A percentile compares a stretch with the other conserved stretches of the same genome.
Evolutionary conservation across 1,140 invertebrate species (phyloP).

Genomic region (Papilio machaon): DNA sequence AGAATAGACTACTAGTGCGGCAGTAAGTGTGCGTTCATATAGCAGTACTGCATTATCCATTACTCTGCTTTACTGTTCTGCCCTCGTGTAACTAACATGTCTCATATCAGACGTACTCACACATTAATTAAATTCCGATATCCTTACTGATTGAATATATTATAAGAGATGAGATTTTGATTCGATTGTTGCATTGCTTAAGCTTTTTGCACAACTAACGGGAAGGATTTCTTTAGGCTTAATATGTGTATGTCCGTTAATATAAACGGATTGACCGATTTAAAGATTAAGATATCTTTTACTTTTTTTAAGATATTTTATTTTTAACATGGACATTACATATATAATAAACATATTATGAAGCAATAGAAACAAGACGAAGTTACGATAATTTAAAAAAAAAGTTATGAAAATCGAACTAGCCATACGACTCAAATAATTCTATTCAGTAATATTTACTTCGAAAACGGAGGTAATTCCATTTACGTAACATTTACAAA

Average conservation of each 20-base stretch:
- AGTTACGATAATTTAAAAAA: too few species aligned
- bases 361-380: too few species aligned
- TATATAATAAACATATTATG: too few species aligned
- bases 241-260: too few species aligned
- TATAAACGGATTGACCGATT: too few species aligned
- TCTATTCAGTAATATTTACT: not conserved
- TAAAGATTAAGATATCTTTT: too few species aligned
- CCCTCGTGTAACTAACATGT: constrained; percentile 42
- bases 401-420: not conserved
- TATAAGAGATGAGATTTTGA: constrained; percentile 42
- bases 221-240: not conserved
- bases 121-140: constrained; percentile 62
- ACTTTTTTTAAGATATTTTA: too few species aligned
- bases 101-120: constrained; percentile 59
- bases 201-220: too few species aligned
- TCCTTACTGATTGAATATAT: constrained; percentile 47
- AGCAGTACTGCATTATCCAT: not conserved
- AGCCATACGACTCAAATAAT: not conserved
- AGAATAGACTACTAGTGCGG: not conserved
- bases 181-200: not conserved
- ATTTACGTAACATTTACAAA: constrained; percentile 28
- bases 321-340: too few species aligned
- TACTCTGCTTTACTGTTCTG: not conserved
- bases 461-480: constrained; percentile 25
- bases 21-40: not conserved